phyloP scores from a whole-genome alignment of 1,140 invertebrate genomes.

The Heliconius eleuchia region DNA sequence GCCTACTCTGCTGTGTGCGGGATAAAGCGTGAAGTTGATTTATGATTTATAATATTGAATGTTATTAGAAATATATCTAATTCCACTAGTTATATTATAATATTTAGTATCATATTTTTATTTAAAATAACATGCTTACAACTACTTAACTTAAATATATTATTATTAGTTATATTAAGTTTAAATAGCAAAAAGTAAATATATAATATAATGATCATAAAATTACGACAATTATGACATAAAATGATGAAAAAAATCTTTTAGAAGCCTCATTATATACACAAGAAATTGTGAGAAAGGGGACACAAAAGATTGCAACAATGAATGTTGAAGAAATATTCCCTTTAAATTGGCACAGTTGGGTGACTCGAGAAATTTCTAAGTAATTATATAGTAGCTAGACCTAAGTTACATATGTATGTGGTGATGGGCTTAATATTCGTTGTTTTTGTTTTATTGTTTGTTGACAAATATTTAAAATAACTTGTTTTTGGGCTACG shows the following conservation, averaged over 20 bases:
- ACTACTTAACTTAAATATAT: too few species aligned
- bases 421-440: not conserved
- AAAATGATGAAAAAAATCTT: slow-evolving; percentile 20
- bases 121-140: too few species aligned
- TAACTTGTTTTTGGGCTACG: too few species aligned
- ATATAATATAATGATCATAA: not conserved
- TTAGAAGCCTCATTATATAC: slow-evolving; percentile 33
- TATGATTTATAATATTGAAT: too few species aligned
- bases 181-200: too few species aligned
- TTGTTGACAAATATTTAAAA: not conserved
- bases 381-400: slow-evolving; percentile 51
- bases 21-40: too few species aligned
- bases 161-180: too few species aligned
- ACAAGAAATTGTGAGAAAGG: slow-evolving; percentile 36
- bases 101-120: too few species aligned
- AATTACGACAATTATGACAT: slow-evolving; percentile 5
- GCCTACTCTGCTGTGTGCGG: too few species aligned
- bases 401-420: not conserved
- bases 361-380: slow-evolving; percentile 58
- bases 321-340: slow-evolving; percentile 34
- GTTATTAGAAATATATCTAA: too few species aligned
- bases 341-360: slow-evolving; percentile 45
- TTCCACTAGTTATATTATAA: too few species aligned
- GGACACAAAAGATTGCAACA: slow-evolving; percentile 35
- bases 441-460: not conserved